Evolutionary conservation across 2,113 vertebrate species (phyloP).

Genomic region (Microcebus tavaratra): DNA sequence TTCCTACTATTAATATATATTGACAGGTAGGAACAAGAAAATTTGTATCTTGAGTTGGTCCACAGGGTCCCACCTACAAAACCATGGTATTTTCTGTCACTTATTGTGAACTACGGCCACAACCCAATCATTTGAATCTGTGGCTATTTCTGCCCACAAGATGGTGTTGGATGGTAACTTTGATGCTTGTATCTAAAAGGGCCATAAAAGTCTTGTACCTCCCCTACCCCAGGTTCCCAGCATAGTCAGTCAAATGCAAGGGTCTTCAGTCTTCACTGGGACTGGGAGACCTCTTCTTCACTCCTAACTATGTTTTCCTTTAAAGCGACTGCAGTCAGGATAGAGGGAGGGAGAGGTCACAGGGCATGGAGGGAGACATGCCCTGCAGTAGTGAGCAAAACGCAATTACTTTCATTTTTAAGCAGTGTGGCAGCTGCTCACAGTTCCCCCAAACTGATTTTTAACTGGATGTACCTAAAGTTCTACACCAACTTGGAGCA

Average conservation of each 20-base stretch:
- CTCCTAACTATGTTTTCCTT: not conserved
- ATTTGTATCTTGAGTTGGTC: not conserved
- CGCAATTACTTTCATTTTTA: not conserved
- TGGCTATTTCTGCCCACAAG: not conserved
- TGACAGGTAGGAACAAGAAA: not conserved
- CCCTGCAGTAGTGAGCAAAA: not conserved
- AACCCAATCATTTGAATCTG: not conserved
- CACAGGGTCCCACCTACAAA: not conserved
- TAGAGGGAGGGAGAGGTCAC: not conserved
- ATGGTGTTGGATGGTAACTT: not conserved
- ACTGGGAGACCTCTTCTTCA: not conserved
- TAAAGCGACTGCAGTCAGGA: not conserved
- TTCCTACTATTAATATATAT: not conserved
- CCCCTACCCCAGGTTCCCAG: not conserved
- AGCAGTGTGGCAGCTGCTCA: not conserved
- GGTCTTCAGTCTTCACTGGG: not conserved
- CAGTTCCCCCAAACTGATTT: not conserved
- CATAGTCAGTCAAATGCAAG: not conserved
- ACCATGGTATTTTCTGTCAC: rapidly evolving
- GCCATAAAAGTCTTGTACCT: not conserved
- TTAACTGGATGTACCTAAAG: not conserved
- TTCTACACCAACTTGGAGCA: not conserved
- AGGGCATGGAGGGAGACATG: not conserved
- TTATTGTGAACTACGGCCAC: not conserved
- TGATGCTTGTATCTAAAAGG: not conserved